These are phyloP conservation scores for Gryllus bimaculatus DNA, from an alignment of 1,140 invertebrate genomes.

Conservation along the genomic window DNA sequence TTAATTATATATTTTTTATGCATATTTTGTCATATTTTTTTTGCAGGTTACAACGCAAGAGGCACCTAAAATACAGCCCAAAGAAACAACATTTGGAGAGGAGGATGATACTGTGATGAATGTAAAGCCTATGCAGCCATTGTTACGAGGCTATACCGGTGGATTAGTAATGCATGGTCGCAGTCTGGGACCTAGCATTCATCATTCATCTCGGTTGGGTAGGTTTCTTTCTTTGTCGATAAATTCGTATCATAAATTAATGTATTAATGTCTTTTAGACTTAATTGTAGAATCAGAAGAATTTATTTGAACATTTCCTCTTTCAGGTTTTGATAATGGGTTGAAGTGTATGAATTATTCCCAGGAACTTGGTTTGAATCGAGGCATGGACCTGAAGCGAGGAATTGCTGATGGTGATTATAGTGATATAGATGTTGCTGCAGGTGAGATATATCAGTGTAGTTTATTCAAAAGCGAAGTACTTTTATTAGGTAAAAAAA, in stretches of 20 bases:
- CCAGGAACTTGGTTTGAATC: conserved; percentile 7
- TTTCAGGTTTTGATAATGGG: conserved; percentile 15
- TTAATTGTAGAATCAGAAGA: neutral
- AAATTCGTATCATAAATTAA: neutral
- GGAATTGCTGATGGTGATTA: conserved; percentile 24
- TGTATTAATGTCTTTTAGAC: neutral
- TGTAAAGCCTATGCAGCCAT: conserved; percentile 85
- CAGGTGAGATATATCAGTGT: conserved; percentile 17
- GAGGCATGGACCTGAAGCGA: conserved; percentile 15
- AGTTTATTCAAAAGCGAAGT: neutral
- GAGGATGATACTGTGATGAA: conserved; percentile 71
- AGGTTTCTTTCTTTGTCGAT: neutral
- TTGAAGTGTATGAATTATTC: conserved; percentile 13
- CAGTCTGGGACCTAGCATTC: neutral
- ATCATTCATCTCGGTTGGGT: conserved; percentile 7
- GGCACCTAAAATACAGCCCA: conserved; percentile 8
- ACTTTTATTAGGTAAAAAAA: neutral
- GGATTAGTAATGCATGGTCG: conserved; percentile 9
- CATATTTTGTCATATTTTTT: conserved; percentile 16
- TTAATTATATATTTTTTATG: neutral
- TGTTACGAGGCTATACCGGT: conserved; percentile 65
- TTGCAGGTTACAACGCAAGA: conserved; percentile 21
- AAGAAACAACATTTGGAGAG: conserved; percentile 37
- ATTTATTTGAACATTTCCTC: neutral
- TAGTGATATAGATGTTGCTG: conserved; percentile 24